phyloP scores from a whole-genome alignment of 1,140 invertebrate species.

The Trissolcus basalis region DNA sequence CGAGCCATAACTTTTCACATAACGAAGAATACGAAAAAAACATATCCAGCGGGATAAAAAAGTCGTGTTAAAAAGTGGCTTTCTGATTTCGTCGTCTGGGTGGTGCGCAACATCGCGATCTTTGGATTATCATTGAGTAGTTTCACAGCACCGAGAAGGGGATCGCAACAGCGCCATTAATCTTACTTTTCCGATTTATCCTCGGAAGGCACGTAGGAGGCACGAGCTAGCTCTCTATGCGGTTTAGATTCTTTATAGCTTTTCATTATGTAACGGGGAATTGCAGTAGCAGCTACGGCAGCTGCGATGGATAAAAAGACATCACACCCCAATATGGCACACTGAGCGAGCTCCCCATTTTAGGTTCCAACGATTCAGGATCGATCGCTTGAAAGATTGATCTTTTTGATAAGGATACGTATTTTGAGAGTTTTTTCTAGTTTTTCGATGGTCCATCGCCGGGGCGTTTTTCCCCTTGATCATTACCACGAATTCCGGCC shows the following conservation, averaged over 20 bases:
- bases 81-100: slow-evolving; percentile 35
- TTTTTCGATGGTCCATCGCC: slow-evolving; percentile 10
- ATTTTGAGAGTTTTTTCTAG: slow-evolving; percentile 17
- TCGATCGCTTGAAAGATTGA: slow-evolving; percentile 43
- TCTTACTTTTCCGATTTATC: slow-evolving; percentile 70
- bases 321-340: slow-evolving; percentile 63
- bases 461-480: slow-evolving; percentile 13
- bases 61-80: slow-evolving; percentile 41
- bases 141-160: slow-evolving; percentile 42
- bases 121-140: slow-evolving; percentile 59
- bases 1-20: no score
- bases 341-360: slow-evolving; percentile 28
- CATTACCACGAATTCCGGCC: slow-evolving; percentile 19
- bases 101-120: slow-evolving; percentile 42
- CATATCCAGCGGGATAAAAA: slow-evolving; percentile 4
- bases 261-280: slow-evolving; percentile 66
- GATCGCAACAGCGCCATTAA: slow-evolving; percentile 63
- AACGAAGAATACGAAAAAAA: no score
- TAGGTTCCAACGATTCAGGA: slow-evolving; percentile 28
- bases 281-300: slow-evolving; percentile 58
- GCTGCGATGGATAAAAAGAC: slow-evolving; percentile 66
- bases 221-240: slow-evolving; percentile 60
- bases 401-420: slow-evolving; percentile 36
- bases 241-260: slow-evolving; percentile 67
- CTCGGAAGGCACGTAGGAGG: slow-evolving; percentile 60